Conservation (phyloP, 1,140 invertebrate genomes). For the Bombus soroeensis region DNA sequence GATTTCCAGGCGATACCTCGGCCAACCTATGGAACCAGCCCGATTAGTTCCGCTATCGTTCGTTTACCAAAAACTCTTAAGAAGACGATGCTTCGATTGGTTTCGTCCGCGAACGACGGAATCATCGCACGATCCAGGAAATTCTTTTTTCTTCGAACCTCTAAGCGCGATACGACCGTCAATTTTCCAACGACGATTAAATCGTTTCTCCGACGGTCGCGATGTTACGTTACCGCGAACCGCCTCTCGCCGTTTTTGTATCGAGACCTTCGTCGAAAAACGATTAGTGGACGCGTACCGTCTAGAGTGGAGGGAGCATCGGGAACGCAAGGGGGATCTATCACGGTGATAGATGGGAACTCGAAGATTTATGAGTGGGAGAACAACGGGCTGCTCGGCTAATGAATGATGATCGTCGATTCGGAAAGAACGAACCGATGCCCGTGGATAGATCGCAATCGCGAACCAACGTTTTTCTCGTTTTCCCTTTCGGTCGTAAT, state of each 20-base stretch:
- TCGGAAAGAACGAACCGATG: slow-evolving; percentile 4
- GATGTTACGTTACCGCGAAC: background rate
- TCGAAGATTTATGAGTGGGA: slow-evolving; percentile 34
- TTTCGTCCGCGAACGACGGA: too few relatives aligned
- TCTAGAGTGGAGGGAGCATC: too few relatives aligned
- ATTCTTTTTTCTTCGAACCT: background rate
- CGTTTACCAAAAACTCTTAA: background rate
- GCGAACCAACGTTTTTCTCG: background rate
- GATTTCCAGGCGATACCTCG: background rate
- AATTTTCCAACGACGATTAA: background rate
- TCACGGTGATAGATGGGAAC: slow-evolving; percentile 31
- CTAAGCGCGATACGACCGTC: background rate
- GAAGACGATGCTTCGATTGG: background rate
- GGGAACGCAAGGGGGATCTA: too few relatives aligned
- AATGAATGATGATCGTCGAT: slow-evolving; percentile 42
- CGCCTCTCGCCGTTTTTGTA: slow-evolving; percentile 1
- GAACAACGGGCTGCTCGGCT: slow-evolving; percentile 26
- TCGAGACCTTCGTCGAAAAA: slow-evolving; percentile 19
- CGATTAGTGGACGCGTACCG: slow-evolving; percentile 14
- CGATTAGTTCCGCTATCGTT: background rate
- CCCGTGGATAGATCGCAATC: background rate
- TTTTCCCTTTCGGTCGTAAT: background rate
- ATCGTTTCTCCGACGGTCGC: background rate
- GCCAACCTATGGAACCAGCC: background rate
- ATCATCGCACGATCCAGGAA: too few relatives aligned